Evolutionary conservation across 2,797 vertebrate genomes (phyloP), one percentile per base, ranked within the genome.

Genomic region (Sebastes minor): DNA sequence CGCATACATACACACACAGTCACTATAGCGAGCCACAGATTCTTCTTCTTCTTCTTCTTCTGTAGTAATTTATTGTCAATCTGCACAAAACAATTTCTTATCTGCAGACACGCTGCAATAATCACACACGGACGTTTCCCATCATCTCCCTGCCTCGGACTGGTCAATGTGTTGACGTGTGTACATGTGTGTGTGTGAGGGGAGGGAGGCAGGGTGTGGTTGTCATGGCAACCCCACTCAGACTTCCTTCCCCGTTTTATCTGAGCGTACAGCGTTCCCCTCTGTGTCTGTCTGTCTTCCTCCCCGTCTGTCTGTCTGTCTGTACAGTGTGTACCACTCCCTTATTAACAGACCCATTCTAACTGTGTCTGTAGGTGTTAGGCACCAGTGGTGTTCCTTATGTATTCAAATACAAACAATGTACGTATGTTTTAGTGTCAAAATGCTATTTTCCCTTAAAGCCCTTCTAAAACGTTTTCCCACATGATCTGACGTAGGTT

Each of bases 221-320:
- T 89, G 92, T 92, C 93, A 91, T 93, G 83, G 90, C 82, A 94
- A 94, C 94, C 77, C 55, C 78, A 89, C 85, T 92, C 89, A 82
- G 89, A 94, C 92, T 94, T 95, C 94, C 94, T 94, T 95, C 90
- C 91, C 85, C 80, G 80, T 90, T 88, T 91, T 87, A 90, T 94
- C 83, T 59, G 73, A 92, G 89, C 76, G 13, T 76, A 53, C 91
- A 88, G 89, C 85, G 85, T 92, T 93, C 85, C 89, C 82, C 88
- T 74, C 83, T 25, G 42, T 77, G 79, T 89, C 88, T 87, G 86
- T 85, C 66, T 71, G 77, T 80, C 81, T 85, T 80, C 84, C 90
- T 85, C 62, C 28, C 67, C 3, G 30, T 79, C 56, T 64, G 70
- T 82, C 32, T 9, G 59, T 42, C 62, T 25, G 67, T 64, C 49